Evolutionary conservation across 2,797 vertebrate genomes (phyloP).

Genomic region (Acrocephalus scirpaceus): DNA sequence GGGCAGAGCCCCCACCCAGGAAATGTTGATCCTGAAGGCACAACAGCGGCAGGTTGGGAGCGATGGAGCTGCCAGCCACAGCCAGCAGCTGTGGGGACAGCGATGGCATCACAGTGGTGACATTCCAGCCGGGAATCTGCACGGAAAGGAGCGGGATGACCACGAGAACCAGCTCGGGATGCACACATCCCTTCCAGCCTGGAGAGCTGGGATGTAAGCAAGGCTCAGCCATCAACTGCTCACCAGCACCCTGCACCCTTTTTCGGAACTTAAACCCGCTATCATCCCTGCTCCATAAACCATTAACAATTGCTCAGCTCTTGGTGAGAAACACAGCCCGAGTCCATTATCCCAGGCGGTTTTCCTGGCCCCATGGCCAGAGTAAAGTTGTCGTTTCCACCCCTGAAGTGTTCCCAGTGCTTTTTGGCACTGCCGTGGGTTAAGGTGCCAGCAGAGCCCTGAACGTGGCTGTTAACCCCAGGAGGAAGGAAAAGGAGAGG

Average conservation of each 20-base stretch:
- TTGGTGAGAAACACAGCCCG: rapidly evolving
- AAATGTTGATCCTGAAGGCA: constrained; percentile 33
- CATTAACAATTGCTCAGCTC: not conserved
- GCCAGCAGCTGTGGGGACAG: not conserved
- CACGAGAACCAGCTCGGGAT: not conserved
- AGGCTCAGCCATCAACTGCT: not conserved
- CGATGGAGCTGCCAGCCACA: not conserved
- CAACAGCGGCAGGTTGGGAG: not conserved
- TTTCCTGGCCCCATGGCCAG: not conserved
- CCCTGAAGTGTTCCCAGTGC: not conserved
- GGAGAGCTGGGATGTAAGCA: not conserved
- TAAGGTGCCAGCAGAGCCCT: not conserved
- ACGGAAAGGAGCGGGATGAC: not conserved
- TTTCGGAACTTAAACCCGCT: not conserved
- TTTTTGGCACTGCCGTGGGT: not conserved
- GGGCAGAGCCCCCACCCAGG: not conserved
- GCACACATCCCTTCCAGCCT: not conserved
- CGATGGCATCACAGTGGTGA: rapidly evolving
- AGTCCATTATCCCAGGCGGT: rapidly evolving
- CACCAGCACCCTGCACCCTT: not conserved
- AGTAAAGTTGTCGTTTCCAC: not conserved
- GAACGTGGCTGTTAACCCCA: not conserved
- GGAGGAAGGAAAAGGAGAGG: not conserved
- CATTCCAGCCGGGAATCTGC: not conserved
- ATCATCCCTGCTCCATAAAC: not conserved